Conservation (phyloP, 2,113 vertebrate species). For the Steatornis caripensis region DNA sequence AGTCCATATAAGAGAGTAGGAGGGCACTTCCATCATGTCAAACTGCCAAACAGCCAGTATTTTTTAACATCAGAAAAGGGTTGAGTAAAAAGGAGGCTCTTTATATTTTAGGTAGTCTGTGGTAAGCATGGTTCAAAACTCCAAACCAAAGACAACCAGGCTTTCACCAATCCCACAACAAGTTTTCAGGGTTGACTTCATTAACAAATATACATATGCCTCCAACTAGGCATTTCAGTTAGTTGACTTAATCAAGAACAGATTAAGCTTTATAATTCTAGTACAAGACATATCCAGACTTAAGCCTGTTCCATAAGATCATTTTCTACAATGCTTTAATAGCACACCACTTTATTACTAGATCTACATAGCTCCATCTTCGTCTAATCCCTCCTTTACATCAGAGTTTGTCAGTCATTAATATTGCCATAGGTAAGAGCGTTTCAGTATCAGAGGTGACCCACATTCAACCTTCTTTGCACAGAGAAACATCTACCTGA, state of each 20-base stretch:
- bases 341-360: neutral
- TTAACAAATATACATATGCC: conserved; percentile 65
- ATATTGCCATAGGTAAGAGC: neutral
- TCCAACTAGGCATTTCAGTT: conserved; percentile 70
- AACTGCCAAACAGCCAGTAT: neutral
- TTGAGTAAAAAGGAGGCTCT: conserved; percentile 6
- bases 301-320: neutral
- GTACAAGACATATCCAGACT: conserved; percentile 36
- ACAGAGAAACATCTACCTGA: neutral
- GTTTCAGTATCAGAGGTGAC: neutral
- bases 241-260: conserved; percentile 58
- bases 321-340: neutral
- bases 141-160: conserved; percentile 58
- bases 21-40: neutral
- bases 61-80: conserved; percentile 32
- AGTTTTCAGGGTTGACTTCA: conserved; percentile 72
- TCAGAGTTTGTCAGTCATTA: neutral
- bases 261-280: conserved; percentile 45
- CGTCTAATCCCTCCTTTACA: neutral
- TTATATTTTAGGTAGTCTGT: conserved; percentile 67
- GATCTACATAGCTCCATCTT: neutral
- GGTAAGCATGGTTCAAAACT: conserved; percentile 71
- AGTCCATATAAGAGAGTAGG: neutral
- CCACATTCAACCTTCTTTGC: neutral
- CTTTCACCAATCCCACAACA: conserved; percentile 76